phyloP scores from a whole-genome alignment of 2,113 vertebrate genomes.

The Pipa parva region DNA sequence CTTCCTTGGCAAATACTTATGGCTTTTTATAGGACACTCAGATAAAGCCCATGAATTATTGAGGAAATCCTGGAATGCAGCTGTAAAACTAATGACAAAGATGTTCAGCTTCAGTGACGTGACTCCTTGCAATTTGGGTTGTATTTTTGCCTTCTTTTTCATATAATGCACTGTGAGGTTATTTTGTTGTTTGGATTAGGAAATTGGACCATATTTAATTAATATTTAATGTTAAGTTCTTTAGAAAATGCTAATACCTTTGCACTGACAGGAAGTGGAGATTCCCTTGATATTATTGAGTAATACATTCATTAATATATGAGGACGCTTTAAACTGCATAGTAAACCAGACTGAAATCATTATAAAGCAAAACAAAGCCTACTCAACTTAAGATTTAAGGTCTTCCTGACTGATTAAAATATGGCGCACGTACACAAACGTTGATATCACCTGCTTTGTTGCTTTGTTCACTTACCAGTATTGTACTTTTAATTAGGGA shows the following conservation, averaged over 20 bases:
- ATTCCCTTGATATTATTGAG: neutral
- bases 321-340: neutral
- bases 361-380: neutral
- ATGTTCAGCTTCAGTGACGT: constrained; percentile 25
- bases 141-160: constrained; percentile 42
- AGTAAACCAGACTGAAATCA: neutral
- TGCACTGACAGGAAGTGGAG: constrained; percentile 9
- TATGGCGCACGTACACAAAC: neutral
- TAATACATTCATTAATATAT: neutral
- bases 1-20: constrained; percentile 49
- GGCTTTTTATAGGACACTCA: constrained; percentile 41
- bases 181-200: constrained; percentile 28
- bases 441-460: constrained; percentile 35
- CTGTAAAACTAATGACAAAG: constrained; percentile 42
- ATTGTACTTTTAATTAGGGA: no score
- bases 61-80: constrained; percentile 46
- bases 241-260: neutral
- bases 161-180: constrained; percentile 43
- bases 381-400: constrained; percentile 1
- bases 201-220: constrained; percentile 16
- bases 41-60: constrained; percentile 40
- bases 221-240: constrained; percentile 22
- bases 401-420: constrained; percentile 1
- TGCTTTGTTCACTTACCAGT: no score
- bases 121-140: constrained; percentile 36